Base-by-base conservation (phyloP, 2,888 invertebrate genomes). In the Eurois occulta region DNA sequence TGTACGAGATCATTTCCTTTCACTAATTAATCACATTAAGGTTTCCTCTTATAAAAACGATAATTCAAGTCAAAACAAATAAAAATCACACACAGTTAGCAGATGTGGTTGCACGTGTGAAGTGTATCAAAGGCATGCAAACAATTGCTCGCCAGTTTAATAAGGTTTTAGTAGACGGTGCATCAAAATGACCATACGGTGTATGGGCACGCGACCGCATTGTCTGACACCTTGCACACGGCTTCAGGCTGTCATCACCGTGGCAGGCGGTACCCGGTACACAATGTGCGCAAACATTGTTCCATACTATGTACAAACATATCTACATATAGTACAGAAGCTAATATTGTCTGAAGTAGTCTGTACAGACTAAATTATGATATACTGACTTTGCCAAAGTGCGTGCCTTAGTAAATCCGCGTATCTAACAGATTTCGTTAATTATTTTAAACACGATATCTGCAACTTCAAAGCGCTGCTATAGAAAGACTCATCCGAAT, bases 151-250 rank as follows among this genome's bases (percentile, higher is more conserved):
- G 32, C 62, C 41, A 88, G 87, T 89, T 90, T 91, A 90, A 90
- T 95, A 94, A 91, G 95, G 95, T 92, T 95, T 90, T 86, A 75
- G 72, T 78, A 85, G 66, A 80, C 68, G 80, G 70, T 65, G 67
- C 76, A 78, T 77, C 68, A 75, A 85, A 90, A 90, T 87, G 84
- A 86, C 94, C 95, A 94, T 94, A 94, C 93, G 95, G 91, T 89
- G 91, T 88, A 86, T 80, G 86, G 92, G 94, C 95, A 95, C 95
- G 96, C 95, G 95, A 95, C 93, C 92, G 90, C 93, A 92, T 86
- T 88, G 88, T 84, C 83, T 87, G 91, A 76, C 87, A 88, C 80
- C 85, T 84, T 88, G 84, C 83, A 72, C 64, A 64, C 72, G 92
- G 91, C 91, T 93, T 92, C 91, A 88, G 88, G 85, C 84, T 91